phyloP scores from a whole-genome alignment of 2,888 invertebrate genomes.

The Coelopa pilipes region DNA sequence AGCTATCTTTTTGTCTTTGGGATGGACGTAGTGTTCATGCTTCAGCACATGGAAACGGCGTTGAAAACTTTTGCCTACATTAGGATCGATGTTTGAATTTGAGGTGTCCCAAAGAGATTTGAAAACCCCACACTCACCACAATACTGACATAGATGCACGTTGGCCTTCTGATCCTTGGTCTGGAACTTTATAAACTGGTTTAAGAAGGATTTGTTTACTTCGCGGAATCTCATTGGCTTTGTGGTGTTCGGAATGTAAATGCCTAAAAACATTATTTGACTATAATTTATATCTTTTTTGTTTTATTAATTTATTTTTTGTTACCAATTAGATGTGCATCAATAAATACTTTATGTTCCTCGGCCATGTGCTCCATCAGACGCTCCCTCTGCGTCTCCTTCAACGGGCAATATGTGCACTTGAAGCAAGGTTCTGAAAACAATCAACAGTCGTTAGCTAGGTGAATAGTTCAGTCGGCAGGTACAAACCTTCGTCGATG shows the following conservation, averaged over 20 bases:
- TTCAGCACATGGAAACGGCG: constrained; percentile 40
- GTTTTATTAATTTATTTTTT: background rate
- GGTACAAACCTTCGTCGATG: constrained; percentile 36
- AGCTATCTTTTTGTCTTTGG: constrained; percentile 17
- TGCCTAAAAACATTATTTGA: too few relatives aligned
- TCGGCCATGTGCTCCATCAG: constrained; percentile 40
- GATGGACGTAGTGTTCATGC: constrained; percentile 37
- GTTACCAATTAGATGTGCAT: constrained; percentile 37
- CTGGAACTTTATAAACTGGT: constrained; percentile 24
- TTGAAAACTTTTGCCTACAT: constrained; percentile 38
- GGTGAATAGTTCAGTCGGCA: too few relatives aligned
- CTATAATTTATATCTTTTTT: too few relatives aligned
- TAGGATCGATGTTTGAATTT: background rate
- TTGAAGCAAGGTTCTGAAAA: constrained; percentile 28
- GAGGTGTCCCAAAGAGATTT: background rate
- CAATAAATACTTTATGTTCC: constrained; percentile 39
- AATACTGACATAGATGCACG: constrained; percentile 39
- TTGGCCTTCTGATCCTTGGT: background rate
- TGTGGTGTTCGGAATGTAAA: constrained; percentile 19
- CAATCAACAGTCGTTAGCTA: background rate
- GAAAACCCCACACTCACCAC: constrained; percentile 32
- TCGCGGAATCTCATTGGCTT: background rate
- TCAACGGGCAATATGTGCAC: constrained; percentile 32
- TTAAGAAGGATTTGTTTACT: constrained; percentile 17
- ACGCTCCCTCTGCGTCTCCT: constrained; percentile 33